Base-by-base conservation (phyloP, 2,113 vertebrate genomes). In the Empidonax traillii region DNA sequence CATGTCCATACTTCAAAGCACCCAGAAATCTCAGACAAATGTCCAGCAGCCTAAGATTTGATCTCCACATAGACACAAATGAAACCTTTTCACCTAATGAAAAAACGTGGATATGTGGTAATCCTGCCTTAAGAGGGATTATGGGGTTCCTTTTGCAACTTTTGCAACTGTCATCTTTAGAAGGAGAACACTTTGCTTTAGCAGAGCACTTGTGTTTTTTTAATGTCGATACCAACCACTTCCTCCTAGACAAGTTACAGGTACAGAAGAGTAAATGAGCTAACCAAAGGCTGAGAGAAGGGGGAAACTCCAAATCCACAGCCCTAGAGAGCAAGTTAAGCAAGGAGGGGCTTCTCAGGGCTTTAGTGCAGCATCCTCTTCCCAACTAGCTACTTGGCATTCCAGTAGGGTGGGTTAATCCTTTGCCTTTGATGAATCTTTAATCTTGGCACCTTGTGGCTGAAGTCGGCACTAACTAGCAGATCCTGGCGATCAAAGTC, bases 381-480 rank as follows among this genome's bases (percentile, higher is more conserved):
- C 37, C 30, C 3, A 1, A 78, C 35, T 66, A 95, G 87, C 85
- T 95, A 93, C 78, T 95, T 94, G 87, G 75, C 93, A 95, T 96
- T 96, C 95, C 61, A 94, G 73, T n/a, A 87, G 89, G 65, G 84
- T 83, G 46, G 82, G 78, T 62, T 96, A 91, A 94, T 95, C 65
- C 91, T 93, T 78, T 91, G 89, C 95, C 85, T 97, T 97, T 97
- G 96, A 97, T 97, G 91, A 97, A 97, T 97, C 93, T 97, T 97
- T 97, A 95, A 97, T 96, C 82, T 91, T 69, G 87, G 91, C 96
- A 96, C 89, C 94, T 96, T 87, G 71, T 97, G 96, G 93, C 82
- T 94, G 96, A 94, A 94, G 93, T 84, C 13, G 0, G 72, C 94
- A 94, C 87, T 96, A 97, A 97, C 96, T 95, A 95, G 87, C 85